Evolutionary conservation across 2,888 invertebrate species (phyloP).

Genomic region (Hyppa rectilinea): DNA sequence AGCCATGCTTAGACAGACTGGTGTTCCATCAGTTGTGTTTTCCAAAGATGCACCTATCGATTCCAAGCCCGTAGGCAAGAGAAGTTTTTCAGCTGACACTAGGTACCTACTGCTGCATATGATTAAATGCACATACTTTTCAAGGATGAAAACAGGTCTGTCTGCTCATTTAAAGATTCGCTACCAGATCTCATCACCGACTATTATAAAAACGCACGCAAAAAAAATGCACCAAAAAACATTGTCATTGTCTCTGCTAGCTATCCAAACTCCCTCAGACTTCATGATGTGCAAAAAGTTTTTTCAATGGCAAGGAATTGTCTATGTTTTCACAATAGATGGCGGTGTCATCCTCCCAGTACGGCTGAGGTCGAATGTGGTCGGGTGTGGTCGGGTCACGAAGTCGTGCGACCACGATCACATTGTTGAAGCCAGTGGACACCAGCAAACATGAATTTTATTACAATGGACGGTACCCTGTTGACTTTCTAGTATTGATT

Average conservation of each 20-base stretch:
- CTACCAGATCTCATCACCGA: conserved; percentile 10
- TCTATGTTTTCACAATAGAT: conserved; percentile 59
- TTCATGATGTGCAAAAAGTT: conserved; percentile 27
- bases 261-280: conserved; percentile 1
- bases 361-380: conserved; percentile 67
- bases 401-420: conserved; percentile 75
- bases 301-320: conserved; percentile 53
- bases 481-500: conserved; percentile 67
- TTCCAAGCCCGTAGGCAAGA: neutral
- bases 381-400: conserved; percentile 74
- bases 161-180: neutral
- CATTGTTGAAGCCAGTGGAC: conserved; percentile 67
- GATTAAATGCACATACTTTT: neutral
- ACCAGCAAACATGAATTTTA: conserved; percentile 72
- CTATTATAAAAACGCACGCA: conserved; percentile 1
- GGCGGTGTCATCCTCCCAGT: conserved; percentile 58
- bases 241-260: too few relatives aligned
- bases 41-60: neutral
- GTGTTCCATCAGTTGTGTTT: neutral
- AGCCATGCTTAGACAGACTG: too few relatives aligned
- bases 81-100: too few relatives aligned
- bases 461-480: conserved; percentile 66
- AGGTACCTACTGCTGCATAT: neutral
- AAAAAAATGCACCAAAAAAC: neutral
- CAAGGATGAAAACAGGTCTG: neutral